Base-by-base conservation (phyloP, 2,888 invertebrate species). In the Lutraria lutraria region DNA sequence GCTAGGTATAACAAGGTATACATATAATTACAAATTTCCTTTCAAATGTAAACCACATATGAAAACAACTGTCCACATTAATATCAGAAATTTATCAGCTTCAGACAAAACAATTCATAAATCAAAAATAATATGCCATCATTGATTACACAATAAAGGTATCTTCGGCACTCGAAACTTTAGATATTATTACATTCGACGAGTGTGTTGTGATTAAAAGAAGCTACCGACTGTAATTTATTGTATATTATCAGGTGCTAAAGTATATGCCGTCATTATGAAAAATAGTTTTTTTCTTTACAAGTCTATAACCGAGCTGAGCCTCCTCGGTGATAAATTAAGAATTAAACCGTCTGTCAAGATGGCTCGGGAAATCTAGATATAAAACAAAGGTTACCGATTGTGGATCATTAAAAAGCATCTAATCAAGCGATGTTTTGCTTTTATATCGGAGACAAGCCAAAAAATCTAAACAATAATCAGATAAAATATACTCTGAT, bases 341-440 rank as follows among this genome's bases (percentile, higher is more conserved):
- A 76, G 56, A 85, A 85, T 80, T 79, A 85, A 85, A 63, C 43
- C 80, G 79, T 80, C 80, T 80, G 85, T 60, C 76, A 25, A 85
- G 85, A 21, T 13, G 13, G 8, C 53, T 79, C 60, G 85, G 80
- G 80, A 85, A 56, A 79, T 34, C n/a, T 12, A 56, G 85, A 79
- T 85, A 85, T 34, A 56, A 60, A 56, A 80, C 76, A 60, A 54
- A 79, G 85, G 34, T 80, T 80, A 6, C 80, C 79, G 85, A 76
- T 76, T 76, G 76, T 31, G 29, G 29, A 76, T 76, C 31, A 31
- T 76, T 76, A 76, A 13, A 56, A 76, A 76, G 19, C 31, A 31
- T 76, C 19, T 16, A 34, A 3, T 76, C 76, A 76, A 56, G 6
- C 21, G 12, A 56, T 13, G 10, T 76, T 76, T 76, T 76, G 34